Evolutionary conservation across 2,797 vertebrate species (phyloP).

Genomic region (Argentina silus): DNA sequence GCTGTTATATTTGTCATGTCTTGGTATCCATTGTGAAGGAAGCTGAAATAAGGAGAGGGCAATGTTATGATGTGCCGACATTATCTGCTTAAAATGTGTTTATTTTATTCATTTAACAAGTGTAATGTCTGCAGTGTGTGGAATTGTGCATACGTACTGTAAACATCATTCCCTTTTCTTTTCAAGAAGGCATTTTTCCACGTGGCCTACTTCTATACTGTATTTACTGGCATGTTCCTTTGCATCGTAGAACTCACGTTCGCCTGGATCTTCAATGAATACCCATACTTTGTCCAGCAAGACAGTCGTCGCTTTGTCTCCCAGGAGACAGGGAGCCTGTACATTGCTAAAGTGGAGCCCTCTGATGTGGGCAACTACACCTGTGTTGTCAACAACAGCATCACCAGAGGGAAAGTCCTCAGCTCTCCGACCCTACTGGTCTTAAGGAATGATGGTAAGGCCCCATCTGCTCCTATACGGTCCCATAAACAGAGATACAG

Average conservation of each 20-base stretch:
- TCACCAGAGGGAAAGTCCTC: constrained; percentile 80
- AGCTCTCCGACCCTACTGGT: constrained; percentile 91
- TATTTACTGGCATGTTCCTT: too few relatives aligned
- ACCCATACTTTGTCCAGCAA: constrained; percentile 90
- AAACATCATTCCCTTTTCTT: background rate
- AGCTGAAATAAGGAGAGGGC: constrained; percentile 34
- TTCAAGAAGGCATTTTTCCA: background rate
- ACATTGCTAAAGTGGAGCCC: constrained; percentile 91
- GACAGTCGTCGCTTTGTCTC: constrained; percentile 92
- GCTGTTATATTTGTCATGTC: constrained; percentile 42
- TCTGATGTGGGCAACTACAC: constrained; percentile 96
- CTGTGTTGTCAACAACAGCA: constrained; percentile 86
- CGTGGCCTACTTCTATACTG: background rate
- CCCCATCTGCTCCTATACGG: background rate
- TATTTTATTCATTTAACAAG: constrained; percentile 27
- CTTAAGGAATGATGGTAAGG: constrained; percentile 89
- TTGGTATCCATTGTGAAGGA: constrained; percentile 42
- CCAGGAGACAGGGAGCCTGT: constrained; percentile 93
- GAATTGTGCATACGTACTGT: constrained; percentile 11
- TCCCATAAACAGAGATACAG: background rate
- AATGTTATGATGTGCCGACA: constrained; percentile 31
- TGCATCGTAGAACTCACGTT: constrained; percentile 69
- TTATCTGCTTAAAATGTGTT: constrained; percentile 26
- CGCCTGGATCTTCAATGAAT: constrained; percentile 96
- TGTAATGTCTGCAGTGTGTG: background rate